These are phyloP conservation scores for Harpalus rufipes DNA, from an alignment of 2,888 invertebrate genomes.

Conservation along the genomic window DNA sequence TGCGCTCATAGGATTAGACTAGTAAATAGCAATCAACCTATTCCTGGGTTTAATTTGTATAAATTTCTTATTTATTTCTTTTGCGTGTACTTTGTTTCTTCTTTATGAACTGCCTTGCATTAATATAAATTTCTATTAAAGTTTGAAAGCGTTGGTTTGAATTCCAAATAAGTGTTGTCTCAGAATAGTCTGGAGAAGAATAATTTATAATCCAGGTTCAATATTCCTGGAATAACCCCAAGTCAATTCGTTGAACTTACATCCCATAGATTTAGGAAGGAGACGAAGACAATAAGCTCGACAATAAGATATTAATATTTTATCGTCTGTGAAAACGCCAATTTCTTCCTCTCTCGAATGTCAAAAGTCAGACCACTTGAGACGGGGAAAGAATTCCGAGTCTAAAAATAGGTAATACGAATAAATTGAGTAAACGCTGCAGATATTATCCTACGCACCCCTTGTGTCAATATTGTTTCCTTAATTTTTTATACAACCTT, in stretches of 20 bases:
- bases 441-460: constrained; percentile 36
- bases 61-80: neutral
- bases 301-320: constrained; percentile 29
- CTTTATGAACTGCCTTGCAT: neutral
- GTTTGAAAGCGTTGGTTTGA: neutral
- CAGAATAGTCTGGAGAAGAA: neutral
- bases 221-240: constrained; percentile 1
- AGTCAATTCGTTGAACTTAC: neutral
- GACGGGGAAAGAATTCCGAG: neutral
- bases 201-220: constrained; percentile 3
- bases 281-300: constrained; percentile 18
- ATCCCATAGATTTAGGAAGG: neutral
- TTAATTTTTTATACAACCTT: constrained; percentile 62
- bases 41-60: no score
- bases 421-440: constrained; percentile 47
- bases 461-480: constrained; percentile 60
- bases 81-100: neutral
- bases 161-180: neutral
- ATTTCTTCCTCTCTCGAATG: constrained; percentile 12
- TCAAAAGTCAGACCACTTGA: constrained; percentile 33
- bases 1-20: no score
- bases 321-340: neutral
- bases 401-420: constrained; percentile 35
- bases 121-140: neutral
- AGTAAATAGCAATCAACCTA: no score